These are phyloP conservation scores for Halcyon malimbica DNA, from an alignment of 2,113 vertebrate species.

Conservation along the genomic window DNA sequence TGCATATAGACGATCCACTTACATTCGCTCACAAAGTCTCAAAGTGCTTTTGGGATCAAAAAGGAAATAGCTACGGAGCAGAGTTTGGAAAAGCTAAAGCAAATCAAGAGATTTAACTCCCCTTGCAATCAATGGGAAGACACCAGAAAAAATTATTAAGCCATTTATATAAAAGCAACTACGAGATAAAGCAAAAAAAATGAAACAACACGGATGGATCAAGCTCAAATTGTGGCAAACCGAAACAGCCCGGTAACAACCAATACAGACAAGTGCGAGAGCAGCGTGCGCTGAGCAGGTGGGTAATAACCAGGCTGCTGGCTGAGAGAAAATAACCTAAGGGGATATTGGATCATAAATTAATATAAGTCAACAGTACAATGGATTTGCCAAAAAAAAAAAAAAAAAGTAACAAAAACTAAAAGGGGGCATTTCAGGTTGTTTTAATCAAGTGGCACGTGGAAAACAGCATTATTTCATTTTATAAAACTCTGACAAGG, in stretches of 20 bases:
- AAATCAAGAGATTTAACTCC: neutral
- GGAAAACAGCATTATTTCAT: neutral
- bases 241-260: neutral
- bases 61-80: neutral
- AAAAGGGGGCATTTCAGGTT: neutral
- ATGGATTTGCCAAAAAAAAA: neutral
- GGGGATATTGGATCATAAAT: neutral
- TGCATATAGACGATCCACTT: constrained; percentile 3
- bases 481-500: neutral
- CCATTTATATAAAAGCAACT: neutral
- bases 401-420: no score
- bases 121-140: neutral
- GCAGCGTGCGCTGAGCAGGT: neutral
- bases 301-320: neutral
- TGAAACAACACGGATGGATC: fast-evolving
- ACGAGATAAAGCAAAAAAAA: neutral
- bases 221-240: neutral
- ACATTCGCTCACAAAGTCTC: neutral
- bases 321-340: neutral
- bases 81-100: neutral
- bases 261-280: neutral
- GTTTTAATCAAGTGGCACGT: neutral
- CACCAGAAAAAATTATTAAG: neutral
- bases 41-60: constrained; percentile 4
- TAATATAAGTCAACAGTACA: neutral